Evolutionary conservation across 2,888 invertebrate genomes (phyloP).

Genomic region (Thymelicus acteon): DNA sequence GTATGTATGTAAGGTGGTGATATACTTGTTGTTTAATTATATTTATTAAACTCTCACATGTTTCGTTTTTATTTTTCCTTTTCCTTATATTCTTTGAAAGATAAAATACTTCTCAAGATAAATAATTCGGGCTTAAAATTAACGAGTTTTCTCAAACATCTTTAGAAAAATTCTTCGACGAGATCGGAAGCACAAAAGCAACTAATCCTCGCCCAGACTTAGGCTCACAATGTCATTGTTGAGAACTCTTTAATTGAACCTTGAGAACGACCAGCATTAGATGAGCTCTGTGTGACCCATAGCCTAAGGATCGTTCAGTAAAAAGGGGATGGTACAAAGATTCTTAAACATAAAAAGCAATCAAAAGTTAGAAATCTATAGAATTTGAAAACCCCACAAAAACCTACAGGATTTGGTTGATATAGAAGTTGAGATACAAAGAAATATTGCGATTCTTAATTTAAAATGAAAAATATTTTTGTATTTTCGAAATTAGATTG

Average conservation of each 20-base stretch:
- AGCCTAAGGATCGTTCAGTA: constrained; percentile 1
- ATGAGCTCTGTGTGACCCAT: constrained; percentile 10
- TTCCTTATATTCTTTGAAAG: background rate
- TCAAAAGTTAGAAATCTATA: background rate
- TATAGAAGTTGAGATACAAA: too few relatives aligned
- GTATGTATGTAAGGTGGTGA: too few relatives aligned
- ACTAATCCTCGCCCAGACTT: constrained; percentile 38
- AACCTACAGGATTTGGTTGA: too few relatives aligned
- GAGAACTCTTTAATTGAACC: constrained; percentile 38
- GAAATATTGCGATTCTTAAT: too few relatives aligned
- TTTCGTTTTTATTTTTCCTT: background rate
- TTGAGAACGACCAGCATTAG: constrained; percentile 15
- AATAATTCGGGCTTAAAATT: constrained; percentile 4
- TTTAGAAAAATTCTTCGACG: constrained; percentile 12
- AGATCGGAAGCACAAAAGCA: constrained; percentile 19
- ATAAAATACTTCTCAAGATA: constrained; percentile 1
- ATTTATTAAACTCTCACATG: too few relatives aligned
- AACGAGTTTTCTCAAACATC: constrained; percentile 12
- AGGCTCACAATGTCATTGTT: constrained; percentile 39
- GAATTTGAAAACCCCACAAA: background rate
- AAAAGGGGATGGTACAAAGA: background rate
- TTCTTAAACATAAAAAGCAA: background rate
- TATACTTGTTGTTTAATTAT: too few relatives aligned
- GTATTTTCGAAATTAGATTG: too few relatives aligned
- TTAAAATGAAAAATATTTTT: too few relatives aligned